Evolutionary conservation across 2,888 invertebrate species (phyloP), one percentile per base, ranked within the genome.

Genomic region (Oscheius onirici): DNA sequence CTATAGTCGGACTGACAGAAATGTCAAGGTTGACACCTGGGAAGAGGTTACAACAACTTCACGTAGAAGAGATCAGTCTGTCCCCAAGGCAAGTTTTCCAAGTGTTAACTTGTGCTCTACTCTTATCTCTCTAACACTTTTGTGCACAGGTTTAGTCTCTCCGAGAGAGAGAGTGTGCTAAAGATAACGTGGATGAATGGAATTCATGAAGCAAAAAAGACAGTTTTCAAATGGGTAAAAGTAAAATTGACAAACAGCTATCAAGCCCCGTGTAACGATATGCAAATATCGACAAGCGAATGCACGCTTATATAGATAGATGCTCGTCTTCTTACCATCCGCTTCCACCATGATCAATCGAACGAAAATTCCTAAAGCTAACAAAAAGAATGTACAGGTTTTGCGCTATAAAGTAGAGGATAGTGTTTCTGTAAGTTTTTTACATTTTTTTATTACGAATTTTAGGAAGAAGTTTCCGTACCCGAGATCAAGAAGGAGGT

Each of bases 1-100:
- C 17, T 44, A 26, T 24, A 57, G 20, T 17, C 43, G 51, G 15
- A 52, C 66, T 43, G 72, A 73, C 24, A 60, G 67, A 61, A 69
- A 71, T 13, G 65, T 63, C 11, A 66, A 61, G 8, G 68, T 75
- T n/a, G 75, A 72, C 20, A 60, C 72, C 3, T 73, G 69, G 69
- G 77, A 77, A 40, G 77, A 77, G 54, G 69, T 60, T 52, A 71
- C 70, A 22, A 68, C 75, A 22, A 68, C 75, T 17, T 74, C 74
- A 0, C 66, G 55, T 8, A 60, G 68, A 44, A 52, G 74, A 28
- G 70, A 72, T 20, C 44, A 71, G 67, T 70, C 24, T 46, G 22
- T 40, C 2, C 57, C 57, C 28, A 63, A 63, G 63, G 63, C 49
- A 22, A 11, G 52, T 49, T 17, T 24, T 20, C 15, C 22, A 8